Percentiles rank a stretch among this genome's conserved stretches.
Conservation (phyloP, 2,888 invertebrate genomes). For the Phania funesta region DNA sequence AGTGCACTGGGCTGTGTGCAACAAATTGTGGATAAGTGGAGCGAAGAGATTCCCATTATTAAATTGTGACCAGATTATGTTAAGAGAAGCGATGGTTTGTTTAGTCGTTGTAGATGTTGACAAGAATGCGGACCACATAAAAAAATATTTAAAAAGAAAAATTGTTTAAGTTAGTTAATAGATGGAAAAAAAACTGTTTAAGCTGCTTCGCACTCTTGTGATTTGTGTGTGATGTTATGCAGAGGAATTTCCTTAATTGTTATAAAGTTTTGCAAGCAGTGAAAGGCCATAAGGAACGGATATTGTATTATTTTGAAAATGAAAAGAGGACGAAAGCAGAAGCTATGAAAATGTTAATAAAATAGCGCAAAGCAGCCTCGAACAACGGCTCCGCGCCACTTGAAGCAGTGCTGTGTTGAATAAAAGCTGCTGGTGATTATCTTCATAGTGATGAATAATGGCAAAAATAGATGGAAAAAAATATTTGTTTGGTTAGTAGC, state of each 20-base stretch:
- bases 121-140: background rate
- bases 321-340: background rate
- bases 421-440: slow-evolving; percentile 13
- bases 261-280: slow-evolving; percentile 45
- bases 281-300: slow-evolving; percentile 1
- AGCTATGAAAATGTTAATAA: slow-evolving; percentile 18
- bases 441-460: slow-evolving; percentile 30
- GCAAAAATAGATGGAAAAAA: slow-evolving; percentile 18
- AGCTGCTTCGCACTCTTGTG: background rate
- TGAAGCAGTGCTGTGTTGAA: background rate
- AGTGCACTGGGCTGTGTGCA: slow-evolving; percentile 83
- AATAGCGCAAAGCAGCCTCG: slow-evolving; percentile 22
- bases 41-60: slow-evolving; percentile 15
- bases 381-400: background rate
- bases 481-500: slow-evolving; percentile 33
- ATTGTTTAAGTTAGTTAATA: slow-evolving; percentile 34
- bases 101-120: background rate
- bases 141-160: slow-evolving; percentile 11
- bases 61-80: slow-evolving; percentile 33
- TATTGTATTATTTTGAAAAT: slow-evolving; percentile 4
- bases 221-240: slow-evolving; percentile 9
- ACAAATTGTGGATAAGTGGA: background rate
- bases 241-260: slow-evolving; percentile 53
- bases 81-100: background rate
- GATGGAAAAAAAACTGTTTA: slow-evolving; percentile 12